Evolutionary conservation across 1,140 invertebrate genomes (phyloP), one percentile per base, ranked within the genome.

Genomic region (Meloidogyne floridensis): DNA sequence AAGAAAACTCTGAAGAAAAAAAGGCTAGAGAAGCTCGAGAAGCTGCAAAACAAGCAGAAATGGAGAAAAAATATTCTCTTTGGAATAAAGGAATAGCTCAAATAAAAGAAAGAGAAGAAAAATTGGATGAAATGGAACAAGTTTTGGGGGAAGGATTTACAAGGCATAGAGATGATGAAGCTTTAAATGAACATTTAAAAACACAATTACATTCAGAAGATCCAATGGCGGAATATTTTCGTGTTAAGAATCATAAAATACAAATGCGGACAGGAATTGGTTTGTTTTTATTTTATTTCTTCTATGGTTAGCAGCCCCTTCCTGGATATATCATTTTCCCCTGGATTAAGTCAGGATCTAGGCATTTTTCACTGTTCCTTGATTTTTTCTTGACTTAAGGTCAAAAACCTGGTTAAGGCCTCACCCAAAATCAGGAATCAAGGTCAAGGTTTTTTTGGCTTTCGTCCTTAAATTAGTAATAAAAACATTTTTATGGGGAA

Each of bases 161-260:
- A 20, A 86, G 87, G 11, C 83, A 89, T 72, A 82, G 75, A 15
- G 87, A 89, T 80, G 80, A 87, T 80, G 80, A 85, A 76, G 82
- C 83, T 15, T 86, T 87, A 85, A 89, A 87, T 71, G 86, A 83
- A 20, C 86, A 87, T 53, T 69, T 87, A 75, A 81, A 84, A 20
- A 82, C 82, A 20, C 84, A 86, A 72, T 51, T 88, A 3, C 43
- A 84, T 10, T 84, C 72, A 51, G 86, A 87, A 75, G 87, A 88
- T 47, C 87, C 87, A 2, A 87, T 87, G 87, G 77, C 72, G 11
- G 75, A 84, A 11, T 80, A 77, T 56, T 86, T 86, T 3, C 18
- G 70, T 3, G 78, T 47, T 2, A 85, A 87, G 72, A 72, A 20
- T 8, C 78, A 81, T 43, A 88, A 85, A 75, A 72, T 87, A n/a